phyloP scores from a whole-genome alignment of 2,797 vertebrate genomes.

The Gastrophryne carolinensis region DNA sequence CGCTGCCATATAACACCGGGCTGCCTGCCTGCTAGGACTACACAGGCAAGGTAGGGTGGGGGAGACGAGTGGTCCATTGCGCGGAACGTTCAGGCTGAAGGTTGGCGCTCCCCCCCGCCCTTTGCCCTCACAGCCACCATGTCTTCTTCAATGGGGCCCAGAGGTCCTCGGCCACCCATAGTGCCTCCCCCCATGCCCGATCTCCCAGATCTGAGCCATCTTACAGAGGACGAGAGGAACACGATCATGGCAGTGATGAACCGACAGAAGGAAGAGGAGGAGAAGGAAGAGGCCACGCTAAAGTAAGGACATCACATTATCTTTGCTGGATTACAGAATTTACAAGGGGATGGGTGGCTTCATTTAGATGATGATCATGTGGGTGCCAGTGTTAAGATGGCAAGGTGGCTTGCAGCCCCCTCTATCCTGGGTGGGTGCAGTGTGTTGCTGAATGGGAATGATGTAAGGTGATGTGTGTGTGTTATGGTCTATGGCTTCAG shows the following conservation, averaged over 20 bases:
- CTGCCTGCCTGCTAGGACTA: slow-evolving; percentile 59
- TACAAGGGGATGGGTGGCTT: slow-evolving; percentile 18
- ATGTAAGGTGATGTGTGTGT: background rate
- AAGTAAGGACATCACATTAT: slow-evolving; percentile 79
- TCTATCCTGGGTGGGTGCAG: background rate
- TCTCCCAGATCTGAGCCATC: slow-evolving; percentile 97
- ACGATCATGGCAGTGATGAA: slow-evolving; percentile 98
- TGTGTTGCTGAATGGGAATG: background rate
- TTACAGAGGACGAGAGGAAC: slow-evolving; percentile 96
- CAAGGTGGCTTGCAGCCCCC: background rate
- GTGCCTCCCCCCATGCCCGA: slow-evolving; percentile 89
- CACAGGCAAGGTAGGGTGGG: slow-evolving; percentile 74
- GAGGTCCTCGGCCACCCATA: slow-evolving; percentile 90
- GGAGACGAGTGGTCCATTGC: slow-evolving; percentile 53
- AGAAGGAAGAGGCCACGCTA: slow-evolving; percentile 96
- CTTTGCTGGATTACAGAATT: background rate
- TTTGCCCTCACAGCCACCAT: slow-evolving; percentile 60
- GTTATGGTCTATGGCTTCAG: background rate
- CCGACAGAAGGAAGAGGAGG: slow-evolving; percentile 95
- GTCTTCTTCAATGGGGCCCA: slow-evolving; percentile 92
- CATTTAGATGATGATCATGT: background rate
- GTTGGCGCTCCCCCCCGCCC: slow-evolving; percentile 75
- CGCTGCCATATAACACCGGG: background rate
- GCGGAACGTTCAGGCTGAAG: slow-evolving; percentile 65
- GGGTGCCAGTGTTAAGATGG: background rate